Percentiles rank a stretch among this genome's conserved stretches.
Conservation (phyloP, 2,797 vertebrate species). For the Chelon auratus region DNA sequence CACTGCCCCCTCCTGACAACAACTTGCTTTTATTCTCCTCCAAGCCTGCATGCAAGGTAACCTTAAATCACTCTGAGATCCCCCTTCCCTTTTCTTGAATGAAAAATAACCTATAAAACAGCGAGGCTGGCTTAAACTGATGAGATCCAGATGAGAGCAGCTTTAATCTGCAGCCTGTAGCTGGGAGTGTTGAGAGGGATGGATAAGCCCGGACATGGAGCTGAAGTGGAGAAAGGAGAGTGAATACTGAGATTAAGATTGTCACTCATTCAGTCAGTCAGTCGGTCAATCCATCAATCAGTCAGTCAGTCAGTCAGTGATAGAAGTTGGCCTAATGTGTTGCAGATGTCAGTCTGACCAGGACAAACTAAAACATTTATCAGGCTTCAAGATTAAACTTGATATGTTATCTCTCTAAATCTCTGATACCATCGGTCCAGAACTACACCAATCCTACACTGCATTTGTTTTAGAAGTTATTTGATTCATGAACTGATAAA, state of each 20-base stretch:
- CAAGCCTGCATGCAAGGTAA: slow-evolving; percentile 63
- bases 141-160: slow-evolving; percentile 78
- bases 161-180: slow-evolving; percentile 71
- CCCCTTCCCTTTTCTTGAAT: slow-evolving; percentile 56
- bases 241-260: slow-evolving; percentile 35
- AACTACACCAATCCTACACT: not conserved
- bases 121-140: slow-evolving; percentile 59
- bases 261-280: slow-evolving; percentile 31
- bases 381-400: slow-evolving; percentile 15
- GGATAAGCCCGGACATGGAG: slow-evolving; percentile 36
- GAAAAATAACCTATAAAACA: slow-evolving; percentile 77
- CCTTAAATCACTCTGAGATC: slow-evolving; percentile 69
- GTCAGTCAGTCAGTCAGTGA: slow-evolving; percentile 26
- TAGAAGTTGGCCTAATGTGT: slow-evolving; percentile 29
- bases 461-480: not conserved
- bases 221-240: slow-evolving; percentile 52
- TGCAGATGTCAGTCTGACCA: slow-evolving; percentile 47
- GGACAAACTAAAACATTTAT: slow-evolving; percentile 7
- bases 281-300: slow-evolving; percentile 48
- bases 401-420: not conserved
- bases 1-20: slow-evolving; percentile 54
- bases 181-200: slow-evolving; percentile 60
- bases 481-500: not conserved
- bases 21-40: slow-evolving; percentile 75
- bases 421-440: not conserved